Percentiles rank a stretch among this genome's conserved stretches.
These are phyloP conservation scores for Brachystomella parvula DNA, from an alignment of 1,140 invertebrate species.

Conservation along the genomic window DNA sequence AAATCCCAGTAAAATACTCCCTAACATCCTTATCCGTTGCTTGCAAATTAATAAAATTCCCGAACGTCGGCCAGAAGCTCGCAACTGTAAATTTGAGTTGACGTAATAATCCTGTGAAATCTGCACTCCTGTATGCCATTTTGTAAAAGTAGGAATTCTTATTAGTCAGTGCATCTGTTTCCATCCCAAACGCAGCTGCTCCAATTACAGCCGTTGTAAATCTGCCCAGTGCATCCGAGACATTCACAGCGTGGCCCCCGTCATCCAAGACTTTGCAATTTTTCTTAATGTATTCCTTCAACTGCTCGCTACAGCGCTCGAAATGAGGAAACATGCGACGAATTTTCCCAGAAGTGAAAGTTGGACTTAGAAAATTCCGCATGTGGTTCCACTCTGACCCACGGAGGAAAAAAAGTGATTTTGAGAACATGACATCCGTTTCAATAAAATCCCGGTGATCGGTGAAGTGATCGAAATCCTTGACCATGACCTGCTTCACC, in stretches of 20 bases:
- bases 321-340: constrained; percentile 18
- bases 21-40: background rate
- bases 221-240: background rate
- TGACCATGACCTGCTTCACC: constrained; percentile 37
- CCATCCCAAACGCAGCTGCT: constrained; percentile 17
- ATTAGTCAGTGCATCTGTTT: background rate
- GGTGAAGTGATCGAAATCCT: constrained; percentile 40
- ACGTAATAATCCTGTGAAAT: background rate
- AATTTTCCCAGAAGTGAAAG: constrained; percentile 49
- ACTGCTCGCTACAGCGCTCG: background rate
- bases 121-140: background rate
- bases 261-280: background rate
- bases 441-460: constrained; percentile 29
- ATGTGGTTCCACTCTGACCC: constrained; percentile 38
- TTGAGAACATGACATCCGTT: constrained; percentile 24
- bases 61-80: background rate
- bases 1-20: background rate
- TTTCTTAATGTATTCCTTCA: constrained; percentile 1
- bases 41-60: background rate
- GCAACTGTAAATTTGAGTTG: background rate
- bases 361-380: constrained; percentile 42
- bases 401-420: constrained; percentile 40
- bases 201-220: constrained; percentile 22
- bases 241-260: background rate
- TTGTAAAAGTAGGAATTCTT: background rate